Conservation (phyloP, 2,797 vertebrate genomes). For the Helicolenus hilgendorfi region DNA sequence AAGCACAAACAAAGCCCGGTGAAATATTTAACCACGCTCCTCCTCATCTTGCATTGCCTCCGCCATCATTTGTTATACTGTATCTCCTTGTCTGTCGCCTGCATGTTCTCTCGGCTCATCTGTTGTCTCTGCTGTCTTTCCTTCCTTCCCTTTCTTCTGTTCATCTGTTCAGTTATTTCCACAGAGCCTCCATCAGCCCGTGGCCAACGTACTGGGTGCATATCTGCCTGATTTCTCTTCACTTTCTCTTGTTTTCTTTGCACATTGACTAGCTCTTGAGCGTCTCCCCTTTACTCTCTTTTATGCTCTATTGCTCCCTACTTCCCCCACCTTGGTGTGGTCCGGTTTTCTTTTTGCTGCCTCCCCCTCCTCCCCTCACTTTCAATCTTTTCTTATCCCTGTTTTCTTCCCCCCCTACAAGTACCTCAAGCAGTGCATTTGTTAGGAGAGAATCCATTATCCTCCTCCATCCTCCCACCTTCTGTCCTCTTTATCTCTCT, state of each 20-base stretch:
- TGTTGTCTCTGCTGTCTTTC: slow-evolving; percentile 81
- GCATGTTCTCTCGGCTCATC: slow-evolving; percentile 78
- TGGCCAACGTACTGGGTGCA: slow-evolving; percentile 26
- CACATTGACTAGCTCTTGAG: slow-evolving; percentile 6
- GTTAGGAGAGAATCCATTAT: slow-evolving; percentile 75
- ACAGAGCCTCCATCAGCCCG: slow-evolving; percentile 57
- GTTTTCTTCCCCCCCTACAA: not conserved
- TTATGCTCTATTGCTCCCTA: slow-evolving; percentile 16
- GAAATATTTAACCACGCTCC: slow-evolving; percentile 81
- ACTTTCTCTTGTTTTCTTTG: slow-evolving; percentile 40
- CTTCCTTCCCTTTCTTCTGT: slow-evolving; percentile 69
- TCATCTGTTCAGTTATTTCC: slow-evolving; percentile 82
- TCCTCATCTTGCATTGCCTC: slow-evolving; percentile 60
- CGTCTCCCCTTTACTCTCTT: not conserved
- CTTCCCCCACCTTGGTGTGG: not conserved
- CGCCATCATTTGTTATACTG: slow-evolving; percentile 74
- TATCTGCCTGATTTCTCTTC: slow-evolving; percentile 37
- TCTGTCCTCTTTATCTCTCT: slow-evolving; percentile 52
- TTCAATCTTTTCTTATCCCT: slow-evolving; percentile 31
- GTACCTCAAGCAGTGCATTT: slow-evolving; percentile 70
- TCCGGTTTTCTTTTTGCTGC: slow-evolving; percentile 37
- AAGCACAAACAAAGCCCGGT: slow-evolving; percentile 77
- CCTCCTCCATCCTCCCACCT: slow-evolving; percentile 68
- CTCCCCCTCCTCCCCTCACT: slow-evolving; percentile 4
- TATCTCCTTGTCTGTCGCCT: slow-evolving; percentile 71